Percentiles rank a stretch among this genome's conserved stretches.
These are phyloP conservation scores for Oryzias javanicus DNA, from an alignment of 2,113 vertebrate species.

Conservation along the genomic window DNA sequence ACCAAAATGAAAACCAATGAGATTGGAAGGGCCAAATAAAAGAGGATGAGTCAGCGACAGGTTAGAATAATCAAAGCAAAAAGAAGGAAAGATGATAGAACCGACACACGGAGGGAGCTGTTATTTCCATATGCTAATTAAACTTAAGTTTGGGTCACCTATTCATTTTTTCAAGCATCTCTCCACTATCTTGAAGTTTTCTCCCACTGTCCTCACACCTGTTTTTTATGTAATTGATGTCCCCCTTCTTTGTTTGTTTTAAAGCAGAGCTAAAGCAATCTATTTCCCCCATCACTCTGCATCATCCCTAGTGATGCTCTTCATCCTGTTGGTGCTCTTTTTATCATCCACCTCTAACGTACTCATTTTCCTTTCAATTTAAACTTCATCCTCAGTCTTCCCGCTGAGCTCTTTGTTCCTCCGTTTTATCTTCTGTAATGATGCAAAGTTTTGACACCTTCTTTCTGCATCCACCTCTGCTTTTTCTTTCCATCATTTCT, in stretches of 20 bases:
- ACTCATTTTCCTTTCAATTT: conserved; percentile 20
- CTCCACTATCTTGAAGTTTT: conserved; percentile 12
- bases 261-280: not conserved
- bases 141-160: conserved; percentile 61
- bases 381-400: conserved; percentile 25
- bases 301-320: not conserved
- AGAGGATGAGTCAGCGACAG: conserved; percentile 29
- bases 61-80: conserved; percentile 32
- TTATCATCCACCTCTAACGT: conserved; percentile 22
- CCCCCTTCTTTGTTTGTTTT: conserved; percentile 22
- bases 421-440: conserved; percentile 8
- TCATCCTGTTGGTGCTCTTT: conserved; percentile 22
- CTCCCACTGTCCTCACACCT: not conserved
- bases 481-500: not conserved
- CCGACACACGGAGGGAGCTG: conserved; percentile 25
- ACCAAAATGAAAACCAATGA: not conserved
- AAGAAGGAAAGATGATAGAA: conserved; percentile 13
- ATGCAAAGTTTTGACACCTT: conserved; percentile 21
- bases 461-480: conserved; percentile 5
- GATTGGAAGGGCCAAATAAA: conserved; percentile 11
- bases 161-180: conserved; percentile 47
- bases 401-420: conserved; percentile 18
- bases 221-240: conserved; percentile 9
- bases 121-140: conserved; percentile 70
- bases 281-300: conserved; percentile 23